Base-by-base conservation (phyloP, 2,113 vertebrate genomes). In the Jaculus jaculus region DNA sequence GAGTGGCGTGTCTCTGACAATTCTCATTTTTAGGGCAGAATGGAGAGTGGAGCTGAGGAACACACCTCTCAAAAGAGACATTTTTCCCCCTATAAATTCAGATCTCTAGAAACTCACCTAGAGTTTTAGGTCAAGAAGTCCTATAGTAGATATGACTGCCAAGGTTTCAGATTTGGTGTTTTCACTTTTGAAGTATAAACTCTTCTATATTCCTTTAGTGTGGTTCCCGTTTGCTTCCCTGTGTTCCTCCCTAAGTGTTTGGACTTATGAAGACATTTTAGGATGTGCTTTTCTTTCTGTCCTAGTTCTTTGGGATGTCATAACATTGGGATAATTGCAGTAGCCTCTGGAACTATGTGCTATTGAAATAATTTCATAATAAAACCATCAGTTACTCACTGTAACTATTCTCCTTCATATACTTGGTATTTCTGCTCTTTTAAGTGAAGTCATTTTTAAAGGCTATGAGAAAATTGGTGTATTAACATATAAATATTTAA, bases 301-400 rank as follows among this genome's bases (percentile, higher is more conserved):
- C 0, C 30, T 58, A 24, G 37, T 89, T 66, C 47, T 12, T 21
- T 2, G 23, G 15, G 30, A 71, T 93, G 28, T 72, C 77, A 90
- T 94, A 82, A 90, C 3, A 71, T 9, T 47, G 66, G n/a, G 47
- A 91, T 92, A 89, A 85, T 93, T 84, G 89, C 83, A 83, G 42
- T 68, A 93, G 75, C 17, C 18, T 80, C 37, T 86, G n/a, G 77
- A 92, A 91, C 26, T 63, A 15, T 73, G 42, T 92, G 21, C 85
- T 77, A 80, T 1, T 94, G 74, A 82, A 85, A 94, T 24, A 51
- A 26, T 30, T 87, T 94, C 74, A 54, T 54, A 54, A 54, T 84
- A 79, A 61, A 79, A 90, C 88, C 21, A 68, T 78, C 39, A 83
- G 51, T 54, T 94, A 86, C 30, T 88, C 24, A 47, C 84, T 9